These are phyloP conservation scores for Nephrotoma appendiculata DNA, from an alignment of 2,888 invertebrate species.

Conservation along the genomic window DNA sequence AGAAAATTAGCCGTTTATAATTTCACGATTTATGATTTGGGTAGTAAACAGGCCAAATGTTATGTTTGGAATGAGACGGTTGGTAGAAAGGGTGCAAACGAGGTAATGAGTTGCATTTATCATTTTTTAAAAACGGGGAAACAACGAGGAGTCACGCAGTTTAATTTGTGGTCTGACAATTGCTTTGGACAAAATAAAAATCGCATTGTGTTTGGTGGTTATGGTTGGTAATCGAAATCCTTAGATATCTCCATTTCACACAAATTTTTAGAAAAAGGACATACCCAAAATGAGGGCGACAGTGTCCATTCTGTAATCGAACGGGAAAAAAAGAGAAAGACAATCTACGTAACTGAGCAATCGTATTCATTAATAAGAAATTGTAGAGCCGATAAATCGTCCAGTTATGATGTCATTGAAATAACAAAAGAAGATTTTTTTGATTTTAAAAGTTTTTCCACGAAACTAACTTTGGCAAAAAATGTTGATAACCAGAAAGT, in stretches of 20 bases:
- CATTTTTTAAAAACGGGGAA: not conserved
- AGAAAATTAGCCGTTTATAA: not conserved
- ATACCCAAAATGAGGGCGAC: not conserved
- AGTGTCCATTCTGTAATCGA: constrained; percentile 17
- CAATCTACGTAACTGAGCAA: constrained; percentile 12
- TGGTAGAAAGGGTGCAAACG: not conserved
- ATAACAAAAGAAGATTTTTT: not conserved
- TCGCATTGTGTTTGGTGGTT: constrained; percentile 16
- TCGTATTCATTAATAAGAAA: too few relatives aligned
- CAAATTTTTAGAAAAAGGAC: constrained; percentile 13
- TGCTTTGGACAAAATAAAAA: constrained; percentile 18
- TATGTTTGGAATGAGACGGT: not conserved
- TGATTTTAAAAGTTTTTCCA: not conserved
- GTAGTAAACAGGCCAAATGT: not conserved
- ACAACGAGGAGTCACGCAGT: constrained; percentile 13
- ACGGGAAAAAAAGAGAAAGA: constrained; percentile 9
- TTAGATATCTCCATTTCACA: constrained; percentile 16
- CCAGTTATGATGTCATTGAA: not conserved
- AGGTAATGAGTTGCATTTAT: not conserved
- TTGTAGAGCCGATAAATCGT: not conserved
- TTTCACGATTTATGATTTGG: not conserved
- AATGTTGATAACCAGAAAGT: not conserved
- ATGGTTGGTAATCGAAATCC: constrained; percentile 13
- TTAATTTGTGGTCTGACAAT: constrained; percentile 19
- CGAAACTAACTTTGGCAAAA: not conserved